phyloP scores from a whole-genome alignment of 2,797 vertebrate genomes.

The Calcarius lapponicus region DNA sequence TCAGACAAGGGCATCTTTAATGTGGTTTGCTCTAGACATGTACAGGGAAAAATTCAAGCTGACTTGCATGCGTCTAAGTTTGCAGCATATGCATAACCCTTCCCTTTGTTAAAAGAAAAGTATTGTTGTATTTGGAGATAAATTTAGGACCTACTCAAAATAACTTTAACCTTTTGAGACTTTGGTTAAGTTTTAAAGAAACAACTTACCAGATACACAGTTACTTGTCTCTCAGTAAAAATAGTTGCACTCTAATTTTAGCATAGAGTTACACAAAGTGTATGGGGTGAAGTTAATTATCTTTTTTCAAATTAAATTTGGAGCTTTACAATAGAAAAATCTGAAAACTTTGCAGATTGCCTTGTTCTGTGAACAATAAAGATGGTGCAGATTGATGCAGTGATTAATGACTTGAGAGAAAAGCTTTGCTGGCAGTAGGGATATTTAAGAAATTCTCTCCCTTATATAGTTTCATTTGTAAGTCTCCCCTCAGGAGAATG shows the following conservation, averaged over 20 bases:
- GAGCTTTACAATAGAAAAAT: background rate
- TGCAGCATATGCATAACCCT: background rate
- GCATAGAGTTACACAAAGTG: background rate
- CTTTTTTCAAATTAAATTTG: background rate
- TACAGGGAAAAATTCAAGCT: background rate
- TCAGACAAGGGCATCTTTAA: background rate
- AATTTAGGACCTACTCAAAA: background rate
- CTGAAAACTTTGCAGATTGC: background rate
- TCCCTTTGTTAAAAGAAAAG: background rate
- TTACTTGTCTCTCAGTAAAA: background rate
- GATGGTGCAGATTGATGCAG: background rate
- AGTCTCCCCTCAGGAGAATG: background rate
- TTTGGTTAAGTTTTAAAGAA: background rate
- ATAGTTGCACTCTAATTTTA: background rate
- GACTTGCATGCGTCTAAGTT: background rate
- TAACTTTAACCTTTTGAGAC: background rate
- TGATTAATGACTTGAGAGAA: background rate
- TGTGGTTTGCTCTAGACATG: background rate
- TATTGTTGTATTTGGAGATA: background rate
- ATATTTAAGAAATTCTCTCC: slow-evolving; percentile 26
- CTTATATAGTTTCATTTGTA: background rate
- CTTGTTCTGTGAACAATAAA: background rate
- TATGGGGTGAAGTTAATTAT: background rate
- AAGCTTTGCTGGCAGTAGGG: background rate
- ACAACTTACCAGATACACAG: background rate